Evolutionary conservation across 2,797 vertebrate species (phyloP), one percentile per base, ranked within the genome.

Genomic region (Enteromius argenteus): DNA sequence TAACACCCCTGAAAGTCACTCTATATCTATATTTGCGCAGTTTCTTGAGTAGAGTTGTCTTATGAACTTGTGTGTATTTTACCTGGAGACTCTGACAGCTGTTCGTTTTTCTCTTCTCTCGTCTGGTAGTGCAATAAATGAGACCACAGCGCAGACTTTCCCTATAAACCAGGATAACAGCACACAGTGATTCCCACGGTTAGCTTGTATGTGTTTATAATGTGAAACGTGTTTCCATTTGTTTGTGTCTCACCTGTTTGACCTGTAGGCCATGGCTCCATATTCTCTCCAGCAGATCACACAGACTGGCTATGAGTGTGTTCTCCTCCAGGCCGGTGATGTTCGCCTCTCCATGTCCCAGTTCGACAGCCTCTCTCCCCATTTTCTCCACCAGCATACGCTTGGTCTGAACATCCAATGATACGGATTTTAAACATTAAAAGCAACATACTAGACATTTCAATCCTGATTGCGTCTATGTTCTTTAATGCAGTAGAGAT

Each of bases 321-420:
- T 97, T 99, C 91, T 99, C 98, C 90, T 99, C 98, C 87, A 99
- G 91, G 68, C 98, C 98, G 0, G 97, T 98, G 90, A 99, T 97
- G 90, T 94, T 98, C 73, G 95, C 97, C 86, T 99, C 98, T 56
- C 97, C 98, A 10, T 99, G 98, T 84, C 98, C 97, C 87, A 97
- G 90, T 80, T 99, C 98, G 46, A 97, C 95, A 0, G 96, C 96
- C 93, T 98, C 97, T 5, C 97, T 96, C 62, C 97, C 97, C 97
- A 99, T 99, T 90, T 98, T 96, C 90, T 99, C 98, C 92, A 99
- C 97, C 93, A 99, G 86, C 98, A 99, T 98, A 64, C 97, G 95
- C 84, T 99, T 99, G 44, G 98, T 99, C 98, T 99, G 85, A 32
- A 67, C 10, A 77, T 17, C 72, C 35, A 75, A 5, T 35, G 6